Evolutionary conservation across 1,140 invertebrate genomes (phyloP).

Genomic region (Lanistes nyassanus): DNA sequence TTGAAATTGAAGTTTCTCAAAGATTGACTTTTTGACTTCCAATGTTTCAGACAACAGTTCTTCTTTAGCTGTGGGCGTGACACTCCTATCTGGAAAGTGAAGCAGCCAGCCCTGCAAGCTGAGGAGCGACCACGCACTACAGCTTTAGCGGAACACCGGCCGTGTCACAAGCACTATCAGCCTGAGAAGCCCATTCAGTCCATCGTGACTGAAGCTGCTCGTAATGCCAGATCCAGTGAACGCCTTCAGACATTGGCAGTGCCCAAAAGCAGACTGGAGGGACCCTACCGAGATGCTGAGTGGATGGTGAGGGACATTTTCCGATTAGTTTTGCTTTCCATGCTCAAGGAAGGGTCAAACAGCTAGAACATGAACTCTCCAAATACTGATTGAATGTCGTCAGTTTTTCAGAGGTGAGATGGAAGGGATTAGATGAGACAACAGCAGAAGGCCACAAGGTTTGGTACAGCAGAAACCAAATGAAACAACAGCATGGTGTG

Average conservation of each 20-base stretch:
- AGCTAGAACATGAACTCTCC: no score
- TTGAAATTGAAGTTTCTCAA: no score
- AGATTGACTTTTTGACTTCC: no score
- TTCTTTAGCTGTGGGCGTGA: conserved; percentile 57
- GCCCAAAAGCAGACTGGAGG: conserved; percentile 50
- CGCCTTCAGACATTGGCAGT: conserved; percentile 42
- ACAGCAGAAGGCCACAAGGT: no score
- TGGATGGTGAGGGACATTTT: conserved; percentile 54
- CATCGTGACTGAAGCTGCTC: conserved; percentile 37
- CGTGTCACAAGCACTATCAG: conserved; percentile 46
- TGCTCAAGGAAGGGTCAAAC: no score
- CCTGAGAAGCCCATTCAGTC: conserved; percentile 45
- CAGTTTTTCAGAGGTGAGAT: no score
- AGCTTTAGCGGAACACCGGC: conserved; percentile 43
- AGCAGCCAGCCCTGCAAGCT: conserved; percentile 28
- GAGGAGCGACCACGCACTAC: conserved; percentile 40
- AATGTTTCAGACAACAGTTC: conserved; percentile 46
- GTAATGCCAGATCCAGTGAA: conserved; percentile 40
- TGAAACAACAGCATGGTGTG: no score
- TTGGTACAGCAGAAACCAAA: no score
- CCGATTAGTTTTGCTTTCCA: no score
- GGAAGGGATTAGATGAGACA: background rate
- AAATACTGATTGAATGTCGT: no score
- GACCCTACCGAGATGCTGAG: conserved; percentile 52
- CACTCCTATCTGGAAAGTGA: conserved; percentile 51